Evolutionary conservation across 30 jellyfish, hydroid and myxozoan species (phyloP), one percentile per base, ranked within the genome.

Genomic region (Phacellophora camtschatica): DNA sequence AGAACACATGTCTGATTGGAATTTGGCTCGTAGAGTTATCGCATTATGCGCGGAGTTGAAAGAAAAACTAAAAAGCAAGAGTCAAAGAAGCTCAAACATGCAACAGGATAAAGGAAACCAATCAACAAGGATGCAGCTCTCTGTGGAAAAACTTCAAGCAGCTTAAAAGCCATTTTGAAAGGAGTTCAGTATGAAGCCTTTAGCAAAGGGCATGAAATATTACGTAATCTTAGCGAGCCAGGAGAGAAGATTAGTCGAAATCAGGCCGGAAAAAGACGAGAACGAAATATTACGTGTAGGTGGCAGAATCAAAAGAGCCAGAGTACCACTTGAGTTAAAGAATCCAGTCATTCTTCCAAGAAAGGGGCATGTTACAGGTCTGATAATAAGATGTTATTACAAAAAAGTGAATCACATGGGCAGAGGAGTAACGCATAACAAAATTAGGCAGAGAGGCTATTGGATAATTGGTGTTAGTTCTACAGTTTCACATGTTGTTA

Each of bases 351-450:
- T 39, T 8, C 53, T n/a, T n/a, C n/a, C n/a, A n/a, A n/a, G n/a
- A n/a, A n/a, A n/a, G n/a, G 76, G 87, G 18, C 51, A 32, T 33
- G 34, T 74, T n/a, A 25, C 77, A 35, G 36, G 30, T 53, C 11
- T 74, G 65, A 74, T 74, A 0, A 67, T 50, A 55, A 39, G 34
- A 23, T 24, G 37, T 55, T 54, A 48, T 61, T 82, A 77, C 34
- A 20, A 25, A 19, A 2, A n/a, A 6, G 90, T 63, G 3, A 12
- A 62, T 63, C 90, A 77, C 61, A 45, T 19, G 23, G 90, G 90
- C 8, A 42, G 90, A 25, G 71, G 81, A 13, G 62, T 77, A 41
- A 77, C 90, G 2, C 3, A 1, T 0, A 63, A 61, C 24, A 61
- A 61, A 27, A 58, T 77, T 46, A 10, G 88, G n/a, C 16, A 10